phyloP scores from a whole-genome alignment of 2,797 vertebrate species.

The Neosalanx taihuensis region DNA sequence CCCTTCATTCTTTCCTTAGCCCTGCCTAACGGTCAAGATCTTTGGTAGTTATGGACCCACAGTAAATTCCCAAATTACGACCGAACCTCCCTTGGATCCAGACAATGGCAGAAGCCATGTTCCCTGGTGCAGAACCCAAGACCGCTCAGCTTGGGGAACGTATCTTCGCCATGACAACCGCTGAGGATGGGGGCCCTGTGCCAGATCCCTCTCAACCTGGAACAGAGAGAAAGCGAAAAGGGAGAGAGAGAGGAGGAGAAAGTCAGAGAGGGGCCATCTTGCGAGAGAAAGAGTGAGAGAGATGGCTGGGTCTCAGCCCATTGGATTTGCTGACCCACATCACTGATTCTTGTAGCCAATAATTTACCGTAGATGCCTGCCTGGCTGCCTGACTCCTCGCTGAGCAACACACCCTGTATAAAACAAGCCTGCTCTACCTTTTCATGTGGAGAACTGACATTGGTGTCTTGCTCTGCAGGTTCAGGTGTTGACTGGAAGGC shows the following conservation, averaged over 20 bases:
- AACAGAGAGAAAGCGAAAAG: neutral
- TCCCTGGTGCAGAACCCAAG: conserved; percentile 3
- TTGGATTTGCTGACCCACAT: neutral
- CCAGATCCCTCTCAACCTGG: neutral
- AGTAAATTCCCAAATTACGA: neutral
- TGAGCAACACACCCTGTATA: conserved; percentile 6
- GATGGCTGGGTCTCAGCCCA: neutral
- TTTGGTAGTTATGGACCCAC: neutral
- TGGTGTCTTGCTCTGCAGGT: neutral
- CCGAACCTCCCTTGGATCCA: neutral
- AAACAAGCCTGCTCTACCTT: neutral
- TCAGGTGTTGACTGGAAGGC: neutral
- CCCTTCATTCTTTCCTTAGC: neutral
- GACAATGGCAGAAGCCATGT: neutral
- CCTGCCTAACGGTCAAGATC: neutral
- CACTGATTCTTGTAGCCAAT: neutral
- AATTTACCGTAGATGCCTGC: conserved; percentile 3
- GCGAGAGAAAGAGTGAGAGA: neutral
- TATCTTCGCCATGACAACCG: conserved; percentile 32
- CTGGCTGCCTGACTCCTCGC: neutral
- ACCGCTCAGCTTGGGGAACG: conserved; percentile 10
- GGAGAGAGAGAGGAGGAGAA: neutral
- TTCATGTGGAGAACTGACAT: neutral
- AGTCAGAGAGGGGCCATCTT: neutral
- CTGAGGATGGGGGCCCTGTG: conserved; percentile 3